These are phyloP conservation scores for Anolis apletophallus DNA, from an alignment of 2,797 vertebrate species.

Conservation along the genomic window DNA sequence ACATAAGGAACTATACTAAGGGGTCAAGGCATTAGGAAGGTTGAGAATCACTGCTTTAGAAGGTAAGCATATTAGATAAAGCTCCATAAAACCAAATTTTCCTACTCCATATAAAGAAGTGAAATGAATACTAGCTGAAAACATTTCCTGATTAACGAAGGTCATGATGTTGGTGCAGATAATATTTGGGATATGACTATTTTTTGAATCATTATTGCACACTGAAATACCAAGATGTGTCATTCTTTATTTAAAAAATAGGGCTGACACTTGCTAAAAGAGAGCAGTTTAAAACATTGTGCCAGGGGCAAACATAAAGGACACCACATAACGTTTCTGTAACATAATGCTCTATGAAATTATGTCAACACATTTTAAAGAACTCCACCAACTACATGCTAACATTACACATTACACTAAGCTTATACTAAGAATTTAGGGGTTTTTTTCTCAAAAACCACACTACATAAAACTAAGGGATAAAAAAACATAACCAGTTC, in stretches of 20 bases:
- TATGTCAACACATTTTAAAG: slow-evolving; percentile 16
- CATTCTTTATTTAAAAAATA: neutral
- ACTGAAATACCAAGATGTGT: neutral
- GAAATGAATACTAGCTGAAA: too few relatives aligned
- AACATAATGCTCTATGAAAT: neutral
- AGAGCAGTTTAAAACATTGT: slow-evolving; percentile 7
- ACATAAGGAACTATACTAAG: too few relatives aligned
- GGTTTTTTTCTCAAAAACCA: slow-evolving; percentile 8
- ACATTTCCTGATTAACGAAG: neutral
- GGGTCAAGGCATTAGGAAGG: too few relatives aligned
- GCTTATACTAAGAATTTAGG: neutral
- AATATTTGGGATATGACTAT: neutral
- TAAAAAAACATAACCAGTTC: neutral
- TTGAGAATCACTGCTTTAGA: too few relatives aligned
- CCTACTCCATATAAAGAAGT: neutral
- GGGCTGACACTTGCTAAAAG: neutral
- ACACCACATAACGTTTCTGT: neutral
- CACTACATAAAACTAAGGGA: neutral
- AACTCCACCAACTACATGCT: neutral
- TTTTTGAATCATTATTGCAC: neutral
- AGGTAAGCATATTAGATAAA: neutral
- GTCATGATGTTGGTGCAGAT: neutral
- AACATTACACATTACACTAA: neutral
- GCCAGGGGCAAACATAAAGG: neutral
- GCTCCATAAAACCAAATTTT: neutral